phyloP scores from a whole-genome alignment of 2,888 invertebrate genomes.

The Thyatira batis region DNA sequence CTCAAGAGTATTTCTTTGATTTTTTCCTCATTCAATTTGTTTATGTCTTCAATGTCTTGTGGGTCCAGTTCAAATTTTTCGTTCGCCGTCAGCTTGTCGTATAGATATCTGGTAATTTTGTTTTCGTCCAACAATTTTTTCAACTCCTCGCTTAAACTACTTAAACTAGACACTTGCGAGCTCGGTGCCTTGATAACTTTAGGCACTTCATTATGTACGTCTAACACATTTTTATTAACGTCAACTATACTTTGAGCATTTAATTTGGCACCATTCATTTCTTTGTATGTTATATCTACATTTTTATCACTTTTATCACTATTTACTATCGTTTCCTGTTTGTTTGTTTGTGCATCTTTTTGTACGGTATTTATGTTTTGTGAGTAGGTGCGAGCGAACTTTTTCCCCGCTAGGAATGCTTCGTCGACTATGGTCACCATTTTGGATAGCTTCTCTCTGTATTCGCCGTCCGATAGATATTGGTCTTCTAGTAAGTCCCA shows the following conservation, averaged over 20 bases:
- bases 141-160: slow-evolving; percentile 51
- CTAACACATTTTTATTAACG: slow-evolving; percentile 40
- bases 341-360: slow-evolving; percentile 22
- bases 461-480: slow-evolving; percentile 90
- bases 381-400: slow-evolving; percentile 86
- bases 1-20: slow-evolving; percentile 61
- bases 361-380: slow-evolving; percentile 37
- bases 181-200: slow-evolving; percentile 23
- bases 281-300: slow-evolving; percentile 60
- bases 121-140: slow-evolving; percentile 57
- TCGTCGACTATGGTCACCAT: slow-evolving; percentile 92
- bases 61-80: slow-evolving; percentile 70
- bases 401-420: slow-evolving; percentile 87
- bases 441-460: slow-evolving; percentile 92
- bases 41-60: slow-evolving; percentile 75
- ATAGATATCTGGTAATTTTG: slow-evolving; percentile 67
- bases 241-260: slow-evolving; percentile 35
- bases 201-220: slow-evolving; percentile 42
- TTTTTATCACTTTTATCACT: slow-evolving; percentile 32
- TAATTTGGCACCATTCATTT: slow-evolving; percentile 28
- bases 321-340: slow-evolving; percentile 17
- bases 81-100: slow-evolving; percentile 69
- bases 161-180: slow-evolving; percentile 42
- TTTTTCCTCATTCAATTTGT: slow-evolving; percentile 60
- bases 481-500: slow-evolving; percentile 96